Conservation (phyloP, 2,797 vertebrate species). For the Lepilemur ruficaudatus region DNA sequence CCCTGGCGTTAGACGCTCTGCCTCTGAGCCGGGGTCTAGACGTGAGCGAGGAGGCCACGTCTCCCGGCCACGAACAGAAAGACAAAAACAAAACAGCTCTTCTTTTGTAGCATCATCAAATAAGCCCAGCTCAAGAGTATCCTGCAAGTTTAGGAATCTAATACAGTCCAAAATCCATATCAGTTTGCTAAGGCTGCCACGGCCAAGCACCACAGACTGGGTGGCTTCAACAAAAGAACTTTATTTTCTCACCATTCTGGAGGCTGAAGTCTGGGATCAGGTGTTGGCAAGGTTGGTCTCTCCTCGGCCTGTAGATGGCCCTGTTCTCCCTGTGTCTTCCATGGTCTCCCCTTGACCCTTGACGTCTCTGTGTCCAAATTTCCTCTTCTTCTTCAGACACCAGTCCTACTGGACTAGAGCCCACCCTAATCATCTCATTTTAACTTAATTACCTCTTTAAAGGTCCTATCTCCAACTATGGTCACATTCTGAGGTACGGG, state of each 20-base stretch:
- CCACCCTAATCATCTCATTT: not conserved
- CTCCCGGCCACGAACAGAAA: not conserved
- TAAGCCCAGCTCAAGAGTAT: not conserved
- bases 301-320: too few species aligned
- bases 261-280: not conserved
- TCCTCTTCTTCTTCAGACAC: not conserved
- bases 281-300: not conserved
- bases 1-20: not conserved
- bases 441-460: not conserved
- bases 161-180: not conserved
- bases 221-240: not conserved
- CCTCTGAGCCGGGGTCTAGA: not conserved
- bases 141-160: not conserved
- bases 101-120: not conserved
- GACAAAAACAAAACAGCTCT: not conserved
- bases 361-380: not conserved
- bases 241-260: not conserved
- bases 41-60: fast-evolving
- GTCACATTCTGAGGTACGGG: not conserved
- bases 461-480: not conserved
- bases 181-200: not conserved
- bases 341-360: not conserved
- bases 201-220: not conserved
- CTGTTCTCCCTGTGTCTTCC: fast-evolving
- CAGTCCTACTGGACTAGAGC: not conserved